Conservation (phyloP, 2,797 vertebrate species). For the Schizopygopsis pylzovi region DNA sequence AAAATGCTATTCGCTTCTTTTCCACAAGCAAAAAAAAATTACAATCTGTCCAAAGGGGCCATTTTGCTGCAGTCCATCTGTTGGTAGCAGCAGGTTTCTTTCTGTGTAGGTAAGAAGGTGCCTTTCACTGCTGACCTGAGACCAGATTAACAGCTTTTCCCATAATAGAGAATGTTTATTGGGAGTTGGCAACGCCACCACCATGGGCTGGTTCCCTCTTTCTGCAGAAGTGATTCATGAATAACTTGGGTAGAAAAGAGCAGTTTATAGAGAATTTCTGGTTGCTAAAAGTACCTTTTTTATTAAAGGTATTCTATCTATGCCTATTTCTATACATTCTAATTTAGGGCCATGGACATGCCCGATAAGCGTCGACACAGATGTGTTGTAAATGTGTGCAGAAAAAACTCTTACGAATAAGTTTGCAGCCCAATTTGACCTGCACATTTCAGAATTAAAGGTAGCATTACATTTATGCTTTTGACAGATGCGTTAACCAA, state of each 20-base stretch:
- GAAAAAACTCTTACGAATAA: background rate
- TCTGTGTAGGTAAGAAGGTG: slow-evolving; percentile 24
- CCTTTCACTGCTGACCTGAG: slow-evolving; percentile 36
- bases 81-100: slow-evolving; percentile 36
- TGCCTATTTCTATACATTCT: background rate
- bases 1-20: slow-evolving; percentile 54
- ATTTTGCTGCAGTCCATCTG: slow-evolving; percentile 46
- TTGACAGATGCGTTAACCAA: background rate
- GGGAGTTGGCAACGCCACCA: background rate
- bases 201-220: background rate
- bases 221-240: background rate
- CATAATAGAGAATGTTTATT: slow-evolving; percentile 27
- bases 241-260: background rate
- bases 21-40: slow-evolving; percentile 1
- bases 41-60: background rate
- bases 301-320: background rate
- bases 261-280: background rate
- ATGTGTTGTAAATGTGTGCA: background rate
- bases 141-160: slow-evolving; percentile 23
- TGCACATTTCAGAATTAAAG: background rate
- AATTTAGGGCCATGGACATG: background rate
- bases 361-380: too few relatives aligned
- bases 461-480: background rate
- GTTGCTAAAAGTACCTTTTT: background rate
- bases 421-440: background rate